Conservation (phyloP, 2,888 invertebrate genomes). For the Drosophila emarginata region DNA sequence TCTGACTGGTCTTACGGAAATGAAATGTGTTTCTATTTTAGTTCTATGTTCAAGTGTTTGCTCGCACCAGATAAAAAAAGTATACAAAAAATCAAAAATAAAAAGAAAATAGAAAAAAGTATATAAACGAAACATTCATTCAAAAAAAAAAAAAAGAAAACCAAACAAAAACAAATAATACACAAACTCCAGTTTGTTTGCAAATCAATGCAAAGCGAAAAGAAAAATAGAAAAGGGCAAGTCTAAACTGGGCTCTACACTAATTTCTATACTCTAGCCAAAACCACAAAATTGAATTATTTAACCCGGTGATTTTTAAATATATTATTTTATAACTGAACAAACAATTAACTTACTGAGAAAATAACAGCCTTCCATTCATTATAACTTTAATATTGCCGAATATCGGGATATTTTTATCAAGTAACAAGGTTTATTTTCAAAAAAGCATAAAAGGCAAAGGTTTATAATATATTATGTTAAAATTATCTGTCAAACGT, state of each 20-base stretch:
- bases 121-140: constrained; percentile 18
- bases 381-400: too few relatives aligned
- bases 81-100: constrained; percentile 10
- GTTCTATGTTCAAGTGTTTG: constrained; percentile 67
- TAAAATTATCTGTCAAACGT: too few relatives aligned
- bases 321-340: too few relatives aligned
- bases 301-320: too few relatives aligned
- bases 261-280: not conserved
- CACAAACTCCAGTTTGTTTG: constrained; percentile 65
- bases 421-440: too few relatives aligned
- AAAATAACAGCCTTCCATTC: too few relatives aligned
- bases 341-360: too few relatives aligned
- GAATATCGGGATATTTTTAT: too few relatives aligned
- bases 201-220: constrained; percentile 56
- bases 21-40: constrained; percentile 77
- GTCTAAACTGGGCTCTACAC: not conserved
- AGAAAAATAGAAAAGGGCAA: not conserved
- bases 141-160: constrained; percentile 17
- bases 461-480: too few relatives aligned
- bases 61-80: constrained; percentile 35
- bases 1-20: constrained; percentile 70
- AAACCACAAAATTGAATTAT: too few relatives aligned
- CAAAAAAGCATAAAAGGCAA: too few relatives aligned
- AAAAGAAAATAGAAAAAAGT: constrained; percentile 26
- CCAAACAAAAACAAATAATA: constrained; percentile 35